These are phyloP conservation scores for Pangasius mekongensis DNA, from an alignment of 2,797 vertebrate genomes.

Conservation along the genomic window DNA sequence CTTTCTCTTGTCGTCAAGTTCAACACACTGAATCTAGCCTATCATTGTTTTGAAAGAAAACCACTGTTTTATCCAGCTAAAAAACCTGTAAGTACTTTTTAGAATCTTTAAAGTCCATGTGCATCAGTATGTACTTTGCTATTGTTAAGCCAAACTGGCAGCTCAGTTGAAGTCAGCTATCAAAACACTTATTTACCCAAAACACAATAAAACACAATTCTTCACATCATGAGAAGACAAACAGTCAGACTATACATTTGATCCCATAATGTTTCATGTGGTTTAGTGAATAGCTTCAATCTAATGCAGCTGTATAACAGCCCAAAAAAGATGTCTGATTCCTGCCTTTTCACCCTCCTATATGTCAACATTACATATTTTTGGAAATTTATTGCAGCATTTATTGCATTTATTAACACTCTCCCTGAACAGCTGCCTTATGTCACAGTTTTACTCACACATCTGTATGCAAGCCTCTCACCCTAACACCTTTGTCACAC, in stretches of 20 bases:
- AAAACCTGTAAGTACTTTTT: not conserved
- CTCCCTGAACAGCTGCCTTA: slow-evolving; percentile 35
- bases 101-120: not conserved
- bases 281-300: slow-evolving; percentile 38
- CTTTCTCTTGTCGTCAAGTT: not conserved
- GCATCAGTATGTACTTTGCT: not conserved
- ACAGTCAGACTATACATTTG: not conserved
- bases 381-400: not conserved
- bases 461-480: slow-evolving; percentile 38
- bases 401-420: not conserved
- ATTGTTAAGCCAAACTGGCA: not conserved
- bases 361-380: slow-evolving; percentile 24
- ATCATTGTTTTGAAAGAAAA: not conserved
- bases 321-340: slow-evolving; percentile 19
- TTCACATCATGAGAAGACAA: slow-evolving; percentile 22
- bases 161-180: slow-evolving; percentile 41
- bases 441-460: slow-evolving; percentile 35
- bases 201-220: slow-evolving; percentile 34
- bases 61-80: not conserved
- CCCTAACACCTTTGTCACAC: slow-evolving; percentile 47
- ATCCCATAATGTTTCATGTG: slow-evolving; percentile 43
- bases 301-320: slow-evolving; percentile 20
- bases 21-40: not conserved
- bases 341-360: not conserved
- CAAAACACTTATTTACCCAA: slow-evolving; percentile 22